Evolutionary conservation across 2,888 invertebrate genomes (phyloP), one percentile per base, ranked within the genome.

Genomic region (Lasioglossum lativentre): DNA sequence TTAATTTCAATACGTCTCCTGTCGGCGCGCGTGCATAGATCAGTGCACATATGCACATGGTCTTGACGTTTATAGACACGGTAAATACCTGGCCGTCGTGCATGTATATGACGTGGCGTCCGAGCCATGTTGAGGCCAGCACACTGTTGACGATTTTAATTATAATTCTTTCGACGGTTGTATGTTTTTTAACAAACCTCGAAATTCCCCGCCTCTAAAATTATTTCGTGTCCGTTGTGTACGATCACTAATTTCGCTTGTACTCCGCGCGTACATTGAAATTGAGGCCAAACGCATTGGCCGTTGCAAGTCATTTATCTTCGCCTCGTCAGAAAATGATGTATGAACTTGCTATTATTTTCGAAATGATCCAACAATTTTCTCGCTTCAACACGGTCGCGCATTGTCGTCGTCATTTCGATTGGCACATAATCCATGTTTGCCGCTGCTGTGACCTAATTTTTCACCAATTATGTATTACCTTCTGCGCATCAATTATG

Each of bases 1-100:
- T 83, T 80, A 78, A 74, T 82, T 82, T 78, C 72, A 73, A 77
- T 66, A 19, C 72, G 47, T 38, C 52, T 40, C 30, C n/a, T 63
- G 34, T 63, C 42, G n/a, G 27, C 27, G 14, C 56, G 70, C 47
- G 45, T 38, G 72, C 72, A 40, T 77, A 63, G 72, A 63, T 76
- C 80, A 59, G 71, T 38, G 70, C 34, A 40, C 70, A 10, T 38
- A 38, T n/a, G 71, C 77, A 71, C 59, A 42, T 52, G 45, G n/a
- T 40, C 42, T 10, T 16, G 47, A 66, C 76, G 68, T 74, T 68
- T 52, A 68, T 73, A 52, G 56, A 59, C 72, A 30, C 42, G 56
- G n/a, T n/a, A n/a, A n/a, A 23, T 27, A 56, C 38, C 78, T 72
- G 71, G n/a, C 42, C 42, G 19, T 27, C 16, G 27, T 42, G 42